Conservation (phyloP, 2,888 invertebrate species). For the Leptura quadrifasciata region DNA sequence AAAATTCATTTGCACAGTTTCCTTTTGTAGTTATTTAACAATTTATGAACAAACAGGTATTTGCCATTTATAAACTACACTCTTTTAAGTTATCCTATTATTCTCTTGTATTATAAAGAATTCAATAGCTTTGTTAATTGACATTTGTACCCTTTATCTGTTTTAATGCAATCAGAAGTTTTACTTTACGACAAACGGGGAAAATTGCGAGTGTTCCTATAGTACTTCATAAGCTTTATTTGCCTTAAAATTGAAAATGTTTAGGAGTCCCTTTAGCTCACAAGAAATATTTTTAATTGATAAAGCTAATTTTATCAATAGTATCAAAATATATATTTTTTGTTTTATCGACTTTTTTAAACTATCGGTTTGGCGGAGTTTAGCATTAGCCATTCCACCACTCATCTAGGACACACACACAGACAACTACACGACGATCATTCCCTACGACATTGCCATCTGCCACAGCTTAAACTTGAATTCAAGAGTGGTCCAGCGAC, state of each 20-base stretch:
- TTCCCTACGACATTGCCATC: no score
- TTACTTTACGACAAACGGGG: slow-evolving; percentile 1
- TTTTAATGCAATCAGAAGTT: slow-evolving; percentile 8
- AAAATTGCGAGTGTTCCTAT: background rate
- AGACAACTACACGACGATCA: no score
- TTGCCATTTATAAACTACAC: background rate
- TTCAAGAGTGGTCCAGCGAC: no score
- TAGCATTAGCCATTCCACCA: no score
- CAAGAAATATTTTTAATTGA: no score
- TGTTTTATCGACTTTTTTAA: no score
- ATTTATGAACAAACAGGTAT: slow-evolving; percentile 21
- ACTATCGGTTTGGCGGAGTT: no score
- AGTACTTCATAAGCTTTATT: background rate
- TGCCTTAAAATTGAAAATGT: background rate
- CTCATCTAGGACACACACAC: no score
- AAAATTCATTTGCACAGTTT: slow-evolving; percentile 16
- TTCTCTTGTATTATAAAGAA: slow-evolving; percentile 25
- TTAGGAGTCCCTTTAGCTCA: no score
- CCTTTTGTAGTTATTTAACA: background rate
- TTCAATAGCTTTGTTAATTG: slow-evolving; percentile 23
- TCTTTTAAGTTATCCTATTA: background rate
- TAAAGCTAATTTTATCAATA: no score
- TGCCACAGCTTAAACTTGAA: no score
- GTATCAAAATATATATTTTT: no score
- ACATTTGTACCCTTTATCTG: slow-evolving; percentile 23